Percentiles rank a stretch among this genome's conserved stretches.
These are phyloP conservation scores for Eunapius fragilis DNA, from an alignment of 37 sponge, comb jelly and placozoan genomes.

Conservation along the genomic window DNA sequence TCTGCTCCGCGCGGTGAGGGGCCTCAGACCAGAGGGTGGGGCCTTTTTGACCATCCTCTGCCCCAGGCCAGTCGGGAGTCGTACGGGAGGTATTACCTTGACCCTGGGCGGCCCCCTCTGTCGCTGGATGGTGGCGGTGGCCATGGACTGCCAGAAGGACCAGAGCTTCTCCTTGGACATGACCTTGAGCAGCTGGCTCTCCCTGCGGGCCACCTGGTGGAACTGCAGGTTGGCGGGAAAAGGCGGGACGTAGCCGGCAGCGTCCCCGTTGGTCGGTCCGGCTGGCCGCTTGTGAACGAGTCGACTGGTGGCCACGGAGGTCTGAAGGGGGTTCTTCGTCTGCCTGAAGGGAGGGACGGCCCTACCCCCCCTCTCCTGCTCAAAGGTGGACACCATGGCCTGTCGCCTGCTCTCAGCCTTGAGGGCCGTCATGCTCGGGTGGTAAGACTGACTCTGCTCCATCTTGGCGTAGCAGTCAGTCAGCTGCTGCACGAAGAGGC, in stretches of 20 bases:
- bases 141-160: slow-evolving; percentile 72
- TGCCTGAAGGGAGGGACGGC: background rate
- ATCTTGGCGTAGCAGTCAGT: slow-evolving; percentile 55
- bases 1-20: slow-evolving; percentile 63
- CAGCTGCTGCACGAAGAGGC: slow-evolving; percentile 73
- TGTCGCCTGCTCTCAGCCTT: slow-evolving; percentile 3
- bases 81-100: slow-evolving; percentile 75
- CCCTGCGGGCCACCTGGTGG: slow-evolving; percentile 75
- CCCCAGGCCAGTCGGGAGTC: slow-evolving; percentile 72
- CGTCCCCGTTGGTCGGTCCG: background rate
- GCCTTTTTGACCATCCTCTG: slow-evolving; percentile 19
- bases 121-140: slow-evolving; percentile 61
- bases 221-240: slow-evolving; percentile 44
- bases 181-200: slow-evolving; percentile 50
- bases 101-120: slow-evolving; percentile 56
- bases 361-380: background rate
- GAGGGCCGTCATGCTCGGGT: slow-evolving; percentile 29
- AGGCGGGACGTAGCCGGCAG: background rate
- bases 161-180: slow-evolving; percentile 64
- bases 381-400: background rate
- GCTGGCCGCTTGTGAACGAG: slow-evolving; percentile 1
- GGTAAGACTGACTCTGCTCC: slow-evolving; percentile 44
- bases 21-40: slow-evolving; percentile 66
- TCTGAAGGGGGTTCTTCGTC: background rate
- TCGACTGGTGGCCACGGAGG: slow-evolving; percentile 1